Evolutionary conservation across 2,888 invertebrate species (phyloP).

Genomic region (Dascillus cervinus): DNA sequence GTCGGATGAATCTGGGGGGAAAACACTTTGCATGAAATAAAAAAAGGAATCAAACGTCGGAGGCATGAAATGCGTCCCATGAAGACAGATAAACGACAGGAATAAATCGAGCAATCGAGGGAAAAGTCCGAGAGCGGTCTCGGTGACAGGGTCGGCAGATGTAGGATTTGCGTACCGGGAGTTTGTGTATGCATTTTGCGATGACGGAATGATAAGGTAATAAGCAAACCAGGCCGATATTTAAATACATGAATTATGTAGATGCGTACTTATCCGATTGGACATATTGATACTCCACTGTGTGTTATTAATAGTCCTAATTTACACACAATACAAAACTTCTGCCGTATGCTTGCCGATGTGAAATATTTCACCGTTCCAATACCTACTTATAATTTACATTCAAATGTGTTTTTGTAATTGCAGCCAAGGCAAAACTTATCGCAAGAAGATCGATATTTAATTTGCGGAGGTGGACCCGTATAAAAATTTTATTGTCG

Average conservation of each 20-base stretch:
- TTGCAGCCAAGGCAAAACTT: too few species aligned
- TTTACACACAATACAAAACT: slow-evolving; percentile 39
- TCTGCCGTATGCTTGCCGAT: slow-evolving; percentile 20
- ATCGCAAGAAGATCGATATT: too few species aligned
- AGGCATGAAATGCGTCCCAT: slow-evolving; percentile 14
- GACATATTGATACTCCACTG: slow-evolving; percentile 44
- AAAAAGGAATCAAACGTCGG: slow-evolving; percentile 20
- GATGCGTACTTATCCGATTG: slow-evolving; percentile 43
- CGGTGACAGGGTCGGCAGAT: slow-evolving; percentile 19
- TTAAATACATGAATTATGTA: slow-evolving; percentile 46
- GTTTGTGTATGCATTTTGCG: slow-evolving; percentile 19
- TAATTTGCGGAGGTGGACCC: neutral
- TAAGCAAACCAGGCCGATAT: slow-evolving; percentile 39
- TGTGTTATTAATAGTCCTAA: slow-evolving; percentile 43
- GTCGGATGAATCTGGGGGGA: too few species aligned
- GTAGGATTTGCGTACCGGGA: slow-evolving; percentile 17
- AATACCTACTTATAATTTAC: slow-evolving; percentile 42
- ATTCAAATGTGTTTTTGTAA: slow-evolving; percentile 40
- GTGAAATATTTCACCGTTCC: slow-evolving; percentile 30
- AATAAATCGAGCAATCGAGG: slow-evolving; percentile 25
- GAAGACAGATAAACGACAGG: slow-evolving; percentile 24
- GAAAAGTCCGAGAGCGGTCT: slow-evolving; percentile 15
- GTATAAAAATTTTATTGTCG: slow-evolving; percentile 26
- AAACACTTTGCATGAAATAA: slow-evolving; percentile 9
- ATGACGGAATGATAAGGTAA: slow-evolving; percentile 42